A percentile compares a stretch with the other conserved stretches of the same genome.
Evolutionary conservation across 1,140 invertebrate genomes (phyloP).

Genomic region (Chlorops oryzae): DNA sequence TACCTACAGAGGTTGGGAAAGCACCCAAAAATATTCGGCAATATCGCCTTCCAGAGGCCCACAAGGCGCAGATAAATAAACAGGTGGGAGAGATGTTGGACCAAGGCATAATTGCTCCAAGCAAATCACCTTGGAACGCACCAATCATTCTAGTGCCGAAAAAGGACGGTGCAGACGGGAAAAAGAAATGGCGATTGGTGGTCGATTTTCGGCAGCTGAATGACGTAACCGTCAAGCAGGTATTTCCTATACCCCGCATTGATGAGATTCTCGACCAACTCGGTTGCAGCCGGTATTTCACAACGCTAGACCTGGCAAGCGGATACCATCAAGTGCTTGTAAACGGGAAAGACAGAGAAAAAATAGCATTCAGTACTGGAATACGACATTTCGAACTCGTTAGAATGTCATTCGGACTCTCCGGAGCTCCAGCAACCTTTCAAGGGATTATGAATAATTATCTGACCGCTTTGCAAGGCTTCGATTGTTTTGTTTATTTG

Average conservation of each 20-base stretch:
- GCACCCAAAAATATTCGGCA: too few relatives aligned
- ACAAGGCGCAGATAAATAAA: too few relatives aligned
- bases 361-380: conserved; percentile 2
- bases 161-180: too few relatives aligned
- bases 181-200: too few relatives aligned
- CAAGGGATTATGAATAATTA: conserved; percentile 8
- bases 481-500: too few relatives aligned
- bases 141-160: too few relatives aligned
- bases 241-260: conserved; percentile 44
- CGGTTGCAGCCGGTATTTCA: conserved; percentile 29
- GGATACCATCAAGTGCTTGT: conserved; percentile 32
- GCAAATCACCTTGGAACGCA: too few relatives aligned
- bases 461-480: too few relatives aligned
- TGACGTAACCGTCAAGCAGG: neutral
- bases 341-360: conserved; percentile 3
- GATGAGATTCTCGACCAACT: conserved; percentile 46
- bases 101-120: too few relatives aligned
- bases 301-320: conserved; percentile 38
- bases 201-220: neutral
- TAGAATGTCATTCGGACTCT: conserved; percentile 8
- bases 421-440: conserved; percentile 7
- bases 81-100: too few relatives aligned
- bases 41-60: too few relatives aligned
- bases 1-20: too few relatives aligned
- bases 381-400: conserved; percentile 1